Evolutionary conservation across 2,888 invertebrate genomes (phyloP).

Genomic region (Rhaphigaster nebulosa): DNA sequence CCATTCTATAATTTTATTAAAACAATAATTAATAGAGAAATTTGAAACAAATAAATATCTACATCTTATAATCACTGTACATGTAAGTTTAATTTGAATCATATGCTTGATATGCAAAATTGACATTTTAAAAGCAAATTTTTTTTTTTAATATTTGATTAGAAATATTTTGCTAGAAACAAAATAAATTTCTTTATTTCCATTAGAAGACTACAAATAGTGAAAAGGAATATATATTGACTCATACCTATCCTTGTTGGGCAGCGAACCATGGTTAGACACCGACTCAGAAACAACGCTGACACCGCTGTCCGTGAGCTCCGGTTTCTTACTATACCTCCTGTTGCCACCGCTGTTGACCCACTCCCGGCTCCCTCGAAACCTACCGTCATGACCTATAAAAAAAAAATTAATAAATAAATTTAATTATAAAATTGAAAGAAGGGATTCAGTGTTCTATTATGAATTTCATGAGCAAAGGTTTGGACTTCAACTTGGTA

Average conservation of each 20-base stretch:
- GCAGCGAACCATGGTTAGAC: slow-evolving; percentile 63
- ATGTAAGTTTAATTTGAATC: no score
- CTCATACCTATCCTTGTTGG: slow-evolving; percentile 62
- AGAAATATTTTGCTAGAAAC: no score
- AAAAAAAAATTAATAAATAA: slow-evolving; percentile 57
- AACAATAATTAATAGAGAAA: no score
- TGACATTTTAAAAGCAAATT: no score
- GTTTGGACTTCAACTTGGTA: not conserved
- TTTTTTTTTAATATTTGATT: no score
- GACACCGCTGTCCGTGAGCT: slow-evolving; percentile 84
- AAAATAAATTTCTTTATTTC: no score
- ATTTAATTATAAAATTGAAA: not conserved
- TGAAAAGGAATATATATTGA: no score
- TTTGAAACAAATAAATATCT: no score
- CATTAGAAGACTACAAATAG: no score
- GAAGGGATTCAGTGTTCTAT: not conserved
- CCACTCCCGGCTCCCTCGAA: slow-evolving; percentile 67
- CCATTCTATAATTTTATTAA: not conserved
- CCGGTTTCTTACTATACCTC: slow-evolving; percentile 76
- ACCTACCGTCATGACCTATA: slow-evolving; percentile 69
- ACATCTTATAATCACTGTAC: no score
- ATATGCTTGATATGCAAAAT: no score
- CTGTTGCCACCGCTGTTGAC: slow-evolving; percentile 66
- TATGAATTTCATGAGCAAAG: not conserved
- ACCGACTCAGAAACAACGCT: slow-evolving; percentile 78